Evolutionary conservation across 2,113 vertebrate species (phyloP), one percentile per base, ranked within the genome.

Genomic region (Castor canadensis): DNA sequence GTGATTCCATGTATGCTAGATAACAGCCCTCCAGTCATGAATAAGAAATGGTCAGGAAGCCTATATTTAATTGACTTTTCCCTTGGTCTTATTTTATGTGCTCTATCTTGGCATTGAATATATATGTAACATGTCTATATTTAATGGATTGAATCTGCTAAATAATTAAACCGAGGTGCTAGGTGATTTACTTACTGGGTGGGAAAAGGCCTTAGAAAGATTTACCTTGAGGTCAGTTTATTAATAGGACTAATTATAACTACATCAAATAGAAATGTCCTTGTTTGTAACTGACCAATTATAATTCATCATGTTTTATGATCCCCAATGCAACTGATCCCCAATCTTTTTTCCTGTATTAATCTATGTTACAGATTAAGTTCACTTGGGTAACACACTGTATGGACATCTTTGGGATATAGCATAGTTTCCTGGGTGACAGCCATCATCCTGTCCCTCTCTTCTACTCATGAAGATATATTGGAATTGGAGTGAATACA

Each of bases 141-240:
- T 95, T 94, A 88, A 95, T 95, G 87, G 89, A 32, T 89, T 91
- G 67, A 81, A 91, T 76, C 73, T 91, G 81, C 73, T 97, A 64
- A 95, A 96, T 96, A 95, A 89, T 95, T 91, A 95, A n/a, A 96
- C 52, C 30, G 4, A 60, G 40, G 40, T 69, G 32, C 84, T 91
- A 28, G 66, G 38, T 92, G 89, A 85, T 93, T 80, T 66, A 89
- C 47, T 95, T 76, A 73, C 43, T 43, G 24, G 43, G 6, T 77
- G 15, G 45, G 26, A 16, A 49, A 60, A 52, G 13, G 47, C 28
- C 8, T 15, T 45, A 15, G 73, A 72, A 56, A 67, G 54, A 73
- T 88, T 85, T 60, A 72, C 77, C 60, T 52, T 82, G 72, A 72
- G 71, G 38, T 91, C 85, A 81, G 40, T 64, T 2, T 60, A 22